These are phyloP conservation scores for Rutpela maculata DNA, from an alignment of 2,888 invertebrate genomes.

Conservation along the genomic window DNA sequence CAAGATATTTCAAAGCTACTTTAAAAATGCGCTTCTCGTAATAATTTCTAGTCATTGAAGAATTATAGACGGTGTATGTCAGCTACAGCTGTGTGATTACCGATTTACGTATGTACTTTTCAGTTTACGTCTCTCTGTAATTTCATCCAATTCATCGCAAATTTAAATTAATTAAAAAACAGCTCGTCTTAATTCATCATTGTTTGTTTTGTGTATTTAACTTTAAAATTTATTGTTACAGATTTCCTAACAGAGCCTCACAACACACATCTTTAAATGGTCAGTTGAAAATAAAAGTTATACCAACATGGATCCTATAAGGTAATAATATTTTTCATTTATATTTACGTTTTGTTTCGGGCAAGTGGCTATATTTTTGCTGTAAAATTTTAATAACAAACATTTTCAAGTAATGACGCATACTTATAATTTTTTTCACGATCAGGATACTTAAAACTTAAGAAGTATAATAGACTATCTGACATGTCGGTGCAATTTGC, in stretches of 20 bases:
- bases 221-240: slow-evolving; percentile 18
- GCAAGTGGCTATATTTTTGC: slow-evolving; percentile 15
- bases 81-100: not conserved
- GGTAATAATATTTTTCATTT: slow-evolving; percentile 46
- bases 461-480: no score
- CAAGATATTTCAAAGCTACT: not conserved
- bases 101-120: slow-evolving; percentile 7
- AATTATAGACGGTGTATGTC: not conserved
- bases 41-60: not conserved
- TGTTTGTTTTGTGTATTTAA: not conserved
- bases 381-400: no score
- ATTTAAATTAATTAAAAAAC: slow-evolving; percentile 6
- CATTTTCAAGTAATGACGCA: no score
- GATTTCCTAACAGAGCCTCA: slow-evolving; percentile 18
- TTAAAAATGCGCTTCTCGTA: not conserved
- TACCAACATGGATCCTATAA: slow-evolving; percentile 63
- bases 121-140: not conserved
- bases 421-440: no score
- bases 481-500: no score
- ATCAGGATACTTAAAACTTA: no score
- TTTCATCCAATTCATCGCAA: not conserved
- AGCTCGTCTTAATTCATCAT: not conserved
- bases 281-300: slow-evolving; percentile 6
- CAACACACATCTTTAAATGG: slow-evolving; percentile 1
- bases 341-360: not conserved